Percentiles rank a stretch among this genome's conserved stretches.
Conservation (phyloP, 1,140 invertebrate species). For the Chrysopa pallens region DNA sequence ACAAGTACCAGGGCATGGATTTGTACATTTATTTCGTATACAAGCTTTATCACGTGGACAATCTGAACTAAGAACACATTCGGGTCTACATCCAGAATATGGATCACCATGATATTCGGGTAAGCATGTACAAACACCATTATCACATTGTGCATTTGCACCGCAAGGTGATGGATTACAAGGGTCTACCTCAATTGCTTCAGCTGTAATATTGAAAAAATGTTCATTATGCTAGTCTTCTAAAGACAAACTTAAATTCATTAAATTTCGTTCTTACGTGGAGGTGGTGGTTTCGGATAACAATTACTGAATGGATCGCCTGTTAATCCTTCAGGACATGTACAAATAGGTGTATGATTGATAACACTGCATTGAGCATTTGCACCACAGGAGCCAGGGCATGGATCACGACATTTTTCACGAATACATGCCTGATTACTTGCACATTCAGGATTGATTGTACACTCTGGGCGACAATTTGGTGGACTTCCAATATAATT, state of each 20-base stretch:
- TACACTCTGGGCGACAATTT: slow-evolving; percentile 49
- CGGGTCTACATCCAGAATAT: slow-evolving; percentile 43
- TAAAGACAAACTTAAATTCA: not conserved
- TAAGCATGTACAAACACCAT: slow-evolving; percentile 40
- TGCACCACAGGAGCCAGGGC: slow-evolving; percentile 45
- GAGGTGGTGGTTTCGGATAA: slow-evolving; percentile 17
- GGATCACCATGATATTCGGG: slow-evolving; percentile 42
- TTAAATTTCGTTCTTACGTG: slow-evolving; percentile 18
- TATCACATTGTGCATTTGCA: slow-evolving; percentile 39
- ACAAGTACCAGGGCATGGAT: slow-evolving; percentile 48
- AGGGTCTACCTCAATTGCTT: slow-evolving; percentile 18
- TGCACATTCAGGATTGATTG: slow-evolving; percentile 39
- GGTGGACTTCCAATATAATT: slow-evolving; percentile 49
- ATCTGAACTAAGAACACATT: slow-evolving; percentile 50
- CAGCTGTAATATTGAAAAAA: not conserved
- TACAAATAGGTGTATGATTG: slow-evolving; percentile 42
- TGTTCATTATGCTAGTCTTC: not conserved
- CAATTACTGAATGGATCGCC: slow-evolving; percentile 53
- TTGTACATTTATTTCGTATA: slow-evolving; percentile 38
- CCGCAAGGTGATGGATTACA: slow-evolving; percentile 47
- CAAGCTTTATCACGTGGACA: slow-evolving; percentile 44
- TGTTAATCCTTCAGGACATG: slow-evolving; percentile 41
- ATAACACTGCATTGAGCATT: slow-evolving; percentile 37
- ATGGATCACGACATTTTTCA: slow-evolving; percentile 46
- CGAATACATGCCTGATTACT: slow-evolving; percentile 38